Evolutionary conservation across 1,140 invertebrate genomes (phyloP).

Genomic region (Fopius arisanus): DNA sequence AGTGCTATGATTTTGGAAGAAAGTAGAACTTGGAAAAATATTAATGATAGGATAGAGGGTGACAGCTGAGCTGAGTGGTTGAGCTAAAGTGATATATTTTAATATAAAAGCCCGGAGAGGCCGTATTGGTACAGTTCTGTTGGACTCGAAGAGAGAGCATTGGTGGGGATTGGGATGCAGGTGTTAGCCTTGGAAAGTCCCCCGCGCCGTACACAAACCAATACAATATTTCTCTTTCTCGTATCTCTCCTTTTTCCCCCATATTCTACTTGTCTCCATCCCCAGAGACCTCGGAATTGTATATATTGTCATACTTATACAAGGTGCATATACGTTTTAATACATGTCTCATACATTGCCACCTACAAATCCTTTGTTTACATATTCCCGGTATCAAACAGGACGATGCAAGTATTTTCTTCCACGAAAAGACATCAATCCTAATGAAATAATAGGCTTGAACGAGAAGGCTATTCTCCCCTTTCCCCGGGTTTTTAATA

Average conservation of each 20-base stretch:
- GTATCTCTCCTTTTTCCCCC: not conserved
- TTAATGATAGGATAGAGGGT: too few species aligned
- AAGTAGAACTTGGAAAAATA: too few species aligned
- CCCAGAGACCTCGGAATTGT: not conserved
- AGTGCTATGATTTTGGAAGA: too few species aligned
- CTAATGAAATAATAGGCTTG: not conserved
- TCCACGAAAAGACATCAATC: not conserved
- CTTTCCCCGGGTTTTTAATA: not conserved
- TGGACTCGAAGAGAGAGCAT: constrained; percentile 24
- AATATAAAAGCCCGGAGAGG: not conserved
- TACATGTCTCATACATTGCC: not conserved
- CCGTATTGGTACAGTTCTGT: constrained; percentile 48
- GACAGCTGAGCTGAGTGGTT: not conserved
- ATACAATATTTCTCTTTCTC: constrained; percentile 33
- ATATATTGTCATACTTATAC: not conserved
- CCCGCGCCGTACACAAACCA: constrained; percentile 40
- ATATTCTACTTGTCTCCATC: not conserved
- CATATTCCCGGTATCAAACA: not conserved
- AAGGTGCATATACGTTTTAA: not conserved
- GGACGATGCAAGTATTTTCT: not conserved
- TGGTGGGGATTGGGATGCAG: constrained; percentile 52
- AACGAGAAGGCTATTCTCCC: not conserved
- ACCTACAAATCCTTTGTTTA: not conserved
- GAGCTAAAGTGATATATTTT: constrained; percentile 6
- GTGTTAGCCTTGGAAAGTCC: constrained; percentile 60